Evolutionary conservation across 2,113 vertebrate species (phyloP).

Genomic region (Actenoides hombroni): DNA sequence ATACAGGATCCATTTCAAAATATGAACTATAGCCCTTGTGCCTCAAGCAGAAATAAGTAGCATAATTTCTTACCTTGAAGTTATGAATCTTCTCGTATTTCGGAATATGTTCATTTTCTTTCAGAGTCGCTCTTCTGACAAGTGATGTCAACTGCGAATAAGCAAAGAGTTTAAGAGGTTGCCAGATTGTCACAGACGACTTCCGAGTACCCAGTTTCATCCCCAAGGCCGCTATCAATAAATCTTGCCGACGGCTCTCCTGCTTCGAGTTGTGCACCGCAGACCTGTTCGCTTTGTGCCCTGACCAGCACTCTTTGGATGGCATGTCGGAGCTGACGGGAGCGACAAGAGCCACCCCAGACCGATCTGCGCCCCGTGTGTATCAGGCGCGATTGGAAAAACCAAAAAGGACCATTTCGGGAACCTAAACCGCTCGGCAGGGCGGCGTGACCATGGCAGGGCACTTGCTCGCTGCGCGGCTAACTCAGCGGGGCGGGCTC

Average conservation of each 20-base stretch:
- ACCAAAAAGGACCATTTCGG: conserved; percentile 8
- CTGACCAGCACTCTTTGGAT: conserved; percentile 86
- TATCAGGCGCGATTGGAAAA: neutral
- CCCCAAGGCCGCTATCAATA: conserved; percentile 90
- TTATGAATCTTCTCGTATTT: conserved; percentile 99
- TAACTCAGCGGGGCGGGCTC: neutral
- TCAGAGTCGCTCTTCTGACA: conserved; percentile 95
- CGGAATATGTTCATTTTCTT: conserved; percentile 92
- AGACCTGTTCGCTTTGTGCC: conserved; percentile 78
- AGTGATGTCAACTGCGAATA: conserved; percentile 99
- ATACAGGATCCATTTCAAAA: neutral
- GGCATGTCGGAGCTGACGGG: conserved; percentile 82
- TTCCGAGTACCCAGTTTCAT: conserved; percentile 95
- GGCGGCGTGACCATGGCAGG: conserved; percentile 11
- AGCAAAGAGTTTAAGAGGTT: conserved; percentile 98
- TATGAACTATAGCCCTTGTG: neutral
- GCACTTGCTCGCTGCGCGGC: neutral
- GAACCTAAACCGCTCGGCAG: conserved; percentile 31
- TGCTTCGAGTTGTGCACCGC: conserved; percentile 85
- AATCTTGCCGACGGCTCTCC: conserved; percentile 88
- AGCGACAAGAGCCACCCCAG: neutral
- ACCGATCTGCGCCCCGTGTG: neutral
- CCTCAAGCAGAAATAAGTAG: neutral
- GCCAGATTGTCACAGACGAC: conserved; percentile 88
- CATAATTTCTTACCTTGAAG: conserved; percentile 91